A percentile compares a stretch with the other conserved stretches of the same genome.
Conservation (phyloP, 2,888 invertebrate species). For the Drosophila nr. medialis region DNA sequence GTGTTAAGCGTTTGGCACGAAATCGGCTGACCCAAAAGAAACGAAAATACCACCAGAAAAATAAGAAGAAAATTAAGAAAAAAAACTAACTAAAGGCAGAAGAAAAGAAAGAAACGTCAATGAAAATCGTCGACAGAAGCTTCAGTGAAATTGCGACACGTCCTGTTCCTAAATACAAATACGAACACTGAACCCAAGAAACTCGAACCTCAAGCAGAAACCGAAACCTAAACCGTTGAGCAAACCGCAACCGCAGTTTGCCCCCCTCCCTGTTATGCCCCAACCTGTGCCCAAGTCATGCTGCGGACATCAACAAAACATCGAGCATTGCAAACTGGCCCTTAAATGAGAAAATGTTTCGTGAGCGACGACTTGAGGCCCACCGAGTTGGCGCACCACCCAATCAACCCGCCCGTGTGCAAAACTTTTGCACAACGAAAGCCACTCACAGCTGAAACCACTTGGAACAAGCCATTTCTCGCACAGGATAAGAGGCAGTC, state of each 20-base stretch:
- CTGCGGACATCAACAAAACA: constrained; percentile 56
- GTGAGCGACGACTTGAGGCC: constrained; percentile 70
- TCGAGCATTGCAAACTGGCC: constrained; percentile 36
- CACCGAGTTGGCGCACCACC: constrained; percentile 22
- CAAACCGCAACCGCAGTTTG: constrained; percentile 39
- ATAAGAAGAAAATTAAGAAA: constrained; percentile 10
- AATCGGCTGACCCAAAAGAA: constrained; percentile 59
- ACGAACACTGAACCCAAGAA: constrained; percentile 18
- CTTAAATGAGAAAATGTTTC: constrained; percentile 41
- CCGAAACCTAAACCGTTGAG: constrained; percentile 22
- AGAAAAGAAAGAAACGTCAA: constrained; percentile 40
- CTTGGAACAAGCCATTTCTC: constrained; percentile 63
- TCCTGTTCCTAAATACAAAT: constrained; percentile 39
- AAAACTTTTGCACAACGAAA: constrained; percentile 68
- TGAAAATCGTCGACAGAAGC: constrained; percentile 43
- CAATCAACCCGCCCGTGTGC: constrained; percentile 36
- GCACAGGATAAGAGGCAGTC: constrained; percentile 19
- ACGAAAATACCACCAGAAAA: constrained; percentile 4
- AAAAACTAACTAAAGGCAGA: constrained; percentile 6
- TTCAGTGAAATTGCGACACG: constrained; percentile 47
- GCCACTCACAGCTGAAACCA: constrained; percentile 77
- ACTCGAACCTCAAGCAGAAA: not conserved
- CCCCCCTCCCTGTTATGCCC: not conserved
- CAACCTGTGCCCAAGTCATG: not conserved
- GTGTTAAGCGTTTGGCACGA: constrained; percentile 78